Percentiles rank a stretch among this genome's conserved stretches.
phyloP scores from a whole-genome alignment of 2,797 vertebrate species.

The Dendrocincla tyrannina region DNA sequence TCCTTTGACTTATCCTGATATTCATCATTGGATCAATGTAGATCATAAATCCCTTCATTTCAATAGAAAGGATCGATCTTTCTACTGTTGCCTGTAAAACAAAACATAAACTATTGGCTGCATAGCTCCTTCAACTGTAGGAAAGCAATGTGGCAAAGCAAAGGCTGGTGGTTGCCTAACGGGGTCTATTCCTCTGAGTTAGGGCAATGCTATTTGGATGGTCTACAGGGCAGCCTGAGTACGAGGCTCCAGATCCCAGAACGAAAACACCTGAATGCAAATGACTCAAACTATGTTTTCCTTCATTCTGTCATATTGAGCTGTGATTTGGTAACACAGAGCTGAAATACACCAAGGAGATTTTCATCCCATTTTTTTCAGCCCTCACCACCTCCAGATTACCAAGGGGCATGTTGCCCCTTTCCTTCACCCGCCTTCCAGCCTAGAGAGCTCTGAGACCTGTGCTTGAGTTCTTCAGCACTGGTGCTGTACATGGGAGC shows the following conservation, averaged over 20 bases:
- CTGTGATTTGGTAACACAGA: not conserved
- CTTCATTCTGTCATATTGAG: constrained; percentile 1
- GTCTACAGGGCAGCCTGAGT: not conserved
- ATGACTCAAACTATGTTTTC: constrained; percentile 5
- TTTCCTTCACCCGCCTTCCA: not conserved
- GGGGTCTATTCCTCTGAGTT: not conserved
- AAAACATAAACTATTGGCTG: not conserved
- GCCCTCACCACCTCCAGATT: not conserved
- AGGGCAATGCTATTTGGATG: not conserved
- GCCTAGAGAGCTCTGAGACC: not conserved
- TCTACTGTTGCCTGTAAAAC: not conserved
- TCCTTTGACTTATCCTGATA: not conserved
- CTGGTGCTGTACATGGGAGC: not conserved
- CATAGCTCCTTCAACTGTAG: not conserved
- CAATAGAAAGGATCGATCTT: not conserved
- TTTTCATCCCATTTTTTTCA: not conserved
- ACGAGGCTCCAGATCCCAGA: not conserved
- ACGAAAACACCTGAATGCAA: not conserved
- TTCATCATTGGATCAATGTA: not conserved
- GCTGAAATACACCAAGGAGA: not conserved
- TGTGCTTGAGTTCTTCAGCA: accelerated
- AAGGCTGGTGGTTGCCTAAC: not conserved
- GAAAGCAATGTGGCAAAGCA: not conserved
- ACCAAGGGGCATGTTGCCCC: accelerated
- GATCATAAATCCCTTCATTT: not conserved